These are phyloP conservation scores for Hippocampus abdominalis DNA, from an alignment of 2,113 vertebrate species.

Conservation along the genomic window DNA sequence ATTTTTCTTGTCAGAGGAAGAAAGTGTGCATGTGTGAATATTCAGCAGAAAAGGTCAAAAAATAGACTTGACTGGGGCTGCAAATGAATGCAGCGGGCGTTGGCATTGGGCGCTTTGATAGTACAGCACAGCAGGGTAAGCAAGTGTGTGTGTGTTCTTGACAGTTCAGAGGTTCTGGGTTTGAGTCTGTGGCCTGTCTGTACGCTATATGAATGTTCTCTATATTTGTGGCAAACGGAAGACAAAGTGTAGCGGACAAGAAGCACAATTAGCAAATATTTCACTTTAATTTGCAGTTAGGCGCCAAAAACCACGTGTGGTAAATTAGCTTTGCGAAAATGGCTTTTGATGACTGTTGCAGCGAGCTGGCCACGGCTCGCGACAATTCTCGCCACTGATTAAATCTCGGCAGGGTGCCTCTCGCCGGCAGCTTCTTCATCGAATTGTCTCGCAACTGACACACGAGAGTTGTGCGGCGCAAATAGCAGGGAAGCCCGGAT, in stretches of 20 bases:
- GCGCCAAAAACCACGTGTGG: constrained; percentile 13
- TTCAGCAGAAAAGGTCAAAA: constrained; percentile 39
- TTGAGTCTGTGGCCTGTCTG: background rate
- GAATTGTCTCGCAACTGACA: constrained; percentile 30
- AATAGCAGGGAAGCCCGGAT: constrained; percentile 32
- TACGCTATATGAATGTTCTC: background rate
- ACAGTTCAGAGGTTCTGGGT: background rate
- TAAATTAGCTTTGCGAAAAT: constrained; percentile 40
- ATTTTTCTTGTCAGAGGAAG: constrained; percentile 39
- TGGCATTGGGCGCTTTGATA: constrained; percentile 21
- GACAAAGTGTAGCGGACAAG: constrained; percentile 10
- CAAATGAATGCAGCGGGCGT: constrained; percentile 34
- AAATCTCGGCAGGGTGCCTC: constrained; percentile 49
- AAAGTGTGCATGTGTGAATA: constrained; percentile 44
- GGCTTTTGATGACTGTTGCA: constrained; percentile 35
- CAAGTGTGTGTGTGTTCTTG: background rate
- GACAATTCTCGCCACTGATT: constrained; percentile 36
- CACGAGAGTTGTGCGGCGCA: constrained; percentile 22
- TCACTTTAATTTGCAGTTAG: constrained; percentile 30
- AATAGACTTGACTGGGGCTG: constrained; percentile 29
- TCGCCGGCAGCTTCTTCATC: constrained; percentile 49
- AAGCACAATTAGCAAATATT: constrained; percentile 41
- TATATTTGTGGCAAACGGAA: constrained; percentile 10
- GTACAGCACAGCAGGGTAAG: background rate
- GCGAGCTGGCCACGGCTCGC: constrained; percentile 21